Base-by-base conservation (phyloP, 1,140 invertebrate genomes). In the Brachionus asplanchnoidis region DNA sequence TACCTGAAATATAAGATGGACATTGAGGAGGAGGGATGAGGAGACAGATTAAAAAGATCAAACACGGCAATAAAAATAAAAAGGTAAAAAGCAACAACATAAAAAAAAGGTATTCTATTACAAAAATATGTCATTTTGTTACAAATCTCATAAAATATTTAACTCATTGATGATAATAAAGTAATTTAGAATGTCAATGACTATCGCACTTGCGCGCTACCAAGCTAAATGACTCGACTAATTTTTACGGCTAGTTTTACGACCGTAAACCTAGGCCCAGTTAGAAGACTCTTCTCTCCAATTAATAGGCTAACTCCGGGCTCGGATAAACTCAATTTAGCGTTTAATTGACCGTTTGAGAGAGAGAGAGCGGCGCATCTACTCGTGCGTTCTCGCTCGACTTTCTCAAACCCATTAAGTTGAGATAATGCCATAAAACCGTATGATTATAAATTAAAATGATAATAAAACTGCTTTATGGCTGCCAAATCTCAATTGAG, bases 111-210 rank as follows among this genome's bases (percentile, higher is more conserved):
- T 60, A 20, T 60, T 60, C 53, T 20, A 60, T 60, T 60, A 46
- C 20, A 60, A 20, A 53, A 53, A 60, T 60, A 60, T 60, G 53
- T 60, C 53, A 20, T 60, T 60, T 60, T 9, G 17, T 23, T 20
- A n/a, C n/a, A 60, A 60, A 60, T 60, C 53, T 60, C n/a, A 60
- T 60, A 60, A 60, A 60, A 60, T 60, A 23, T 60, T 60, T 60
- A 20, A 60, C 53, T 60, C 6, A 7, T 6, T 60, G 20, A 60
- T 60, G 53, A 60, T 60, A 60, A 60, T 60, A 60, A 60, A 60
- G 9, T 60, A 60, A 60, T 60, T 9, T 20, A 60, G 17, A 60
- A 60, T 60, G 53, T 60, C 53, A 60, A 60, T 60, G 17, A 60
- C 53, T 60, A 60, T 60, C 53, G 53, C 53, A 60, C 53, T 60